Conservation (phyloP, 1,140 invertebrate species). For the Diachasmimorpha longicaudata region DNA sequence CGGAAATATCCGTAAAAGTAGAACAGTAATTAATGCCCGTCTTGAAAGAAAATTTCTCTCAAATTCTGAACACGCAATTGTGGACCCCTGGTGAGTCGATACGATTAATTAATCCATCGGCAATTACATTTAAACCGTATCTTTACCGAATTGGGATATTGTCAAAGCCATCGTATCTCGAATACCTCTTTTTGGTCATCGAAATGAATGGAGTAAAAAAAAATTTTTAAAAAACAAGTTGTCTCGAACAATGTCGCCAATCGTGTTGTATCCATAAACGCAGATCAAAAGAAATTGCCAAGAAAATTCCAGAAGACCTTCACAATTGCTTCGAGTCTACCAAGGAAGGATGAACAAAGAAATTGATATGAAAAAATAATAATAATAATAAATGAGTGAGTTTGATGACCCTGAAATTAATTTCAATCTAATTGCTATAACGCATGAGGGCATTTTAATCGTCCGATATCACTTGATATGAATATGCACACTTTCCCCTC, state of each 20-base stretch:
- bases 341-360: neutral
- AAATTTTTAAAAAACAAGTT: neutral
- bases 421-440: neutral
- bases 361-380: neutral
- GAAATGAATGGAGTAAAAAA: neutral
- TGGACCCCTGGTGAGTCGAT: neutral
- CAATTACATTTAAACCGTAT: neutral
- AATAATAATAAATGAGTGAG: neutral
- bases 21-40: neutral
- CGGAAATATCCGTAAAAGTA: neutral
- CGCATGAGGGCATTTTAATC: neutral
- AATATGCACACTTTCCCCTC: neutral
- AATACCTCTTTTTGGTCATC: neutral
- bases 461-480: neutral
- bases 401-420: neutral
- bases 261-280: neutral
- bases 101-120: neutral
- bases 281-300: neutral
- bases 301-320: neutral
- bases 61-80: neutral
- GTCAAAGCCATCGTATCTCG: neutral
- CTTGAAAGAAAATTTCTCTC: neutral
- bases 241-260: neutral
- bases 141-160: slow-evolving; percentile 2
- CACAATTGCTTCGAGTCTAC: neutral